Percentiles rank a stretch among this genome's conserved stretches.
These are phyloP conservation scores for Drosophila kuntzei DNA, from an alignment of 2,888 invertebrate genomes.

Conservation along the genomic window DNA sequence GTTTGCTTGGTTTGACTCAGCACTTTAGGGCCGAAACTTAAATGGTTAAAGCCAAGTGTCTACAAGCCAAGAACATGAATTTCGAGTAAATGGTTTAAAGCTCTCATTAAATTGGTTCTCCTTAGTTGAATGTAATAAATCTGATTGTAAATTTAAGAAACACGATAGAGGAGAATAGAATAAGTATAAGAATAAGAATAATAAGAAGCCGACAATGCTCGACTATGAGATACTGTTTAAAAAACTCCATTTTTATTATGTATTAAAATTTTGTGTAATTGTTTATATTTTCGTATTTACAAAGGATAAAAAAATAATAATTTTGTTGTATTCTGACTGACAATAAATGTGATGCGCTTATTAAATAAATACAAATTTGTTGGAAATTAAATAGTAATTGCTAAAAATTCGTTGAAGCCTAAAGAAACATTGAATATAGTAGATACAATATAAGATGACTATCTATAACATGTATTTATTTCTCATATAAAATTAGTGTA, in stretches of 20 bases:
- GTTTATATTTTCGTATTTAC: slow-evolving; percentile 41
- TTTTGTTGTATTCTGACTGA: slow-evolving; percentile 14
- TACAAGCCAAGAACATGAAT: slow-evolving; percentile 4
- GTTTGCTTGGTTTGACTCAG: slow-evolving; percentile 31
- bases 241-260: slow-evolving; percentile 5
- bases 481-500: slow-evolving; percentile 25
- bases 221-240: slow-evolving; percentile 11
- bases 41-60: neutral
- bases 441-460: slow-evolving; percentile 19
- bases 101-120: slow-evolving; percentile 37
- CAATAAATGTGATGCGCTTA: slow-evolving; percentile 24
- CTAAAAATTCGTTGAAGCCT: slow-evolving; percentile 59
- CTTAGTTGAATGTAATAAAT: slow-evolving; percentile 24
- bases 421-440: slow-evolving; percentile 24
- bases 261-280: slow-evolving; percentile 14
- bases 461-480: slow-evolving; percentile 23
- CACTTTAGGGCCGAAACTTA: slow-evolving; percentile 21
- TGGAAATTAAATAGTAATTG: slow-evolving; percentile 32
- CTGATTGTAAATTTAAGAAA: slow-evolving; percentile 20
- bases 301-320: slow-evolving; percentile 26
- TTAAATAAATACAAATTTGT: slow-evolving; percentile 35
- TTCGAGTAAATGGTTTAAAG: slow-evolving; percentile 12
- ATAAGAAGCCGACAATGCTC: neutral
- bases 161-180: neutral
- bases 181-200: neutral